Base-by-base conservation (phyloP, 2,113 vertebrate species). In the Cebidichthys violaceus region DNA sequence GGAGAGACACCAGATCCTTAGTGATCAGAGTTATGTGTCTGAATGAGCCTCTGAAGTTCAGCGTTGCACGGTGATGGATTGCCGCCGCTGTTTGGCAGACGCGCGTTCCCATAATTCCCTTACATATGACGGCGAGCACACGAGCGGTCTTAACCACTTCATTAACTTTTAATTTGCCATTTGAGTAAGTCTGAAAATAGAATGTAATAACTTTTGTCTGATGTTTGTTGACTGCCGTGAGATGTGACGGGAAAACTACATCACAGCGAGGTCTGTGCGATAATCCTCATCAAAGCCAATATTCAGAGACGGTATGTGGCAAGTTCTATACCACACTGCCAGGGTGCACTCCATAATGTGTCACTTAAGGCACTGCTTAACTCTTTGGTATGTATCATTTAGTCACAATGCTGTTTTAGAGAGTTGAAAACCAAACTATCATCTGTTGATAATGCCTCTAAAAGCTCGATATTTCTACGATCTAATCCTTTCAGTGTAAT, bases 161-260 rank as follows among this genome's bases (percentile, higher is more conserved):
- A 95, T 95, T 95, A 95, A 95, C 88, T 95, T 95, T 94, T 95
- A 94, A 95, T 95, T 95, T 95, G 89, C 88, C 93, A 94, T 93
- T 93, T 90, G 93, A 95, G 87, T 93, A 95, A 92, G 89, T 94
- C 84, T 89, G 92, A 93, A 92, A 93, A 94, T 91, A 88, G 70
- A 89, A 89, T 79, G 70, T 85, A 84, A 86, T 89, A 87, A 89
- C 50, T 79, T 91, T 86, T 88, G 81, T 90, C 76, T 87, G 77
- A 90, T 88, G 90, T 94, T 92, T 93, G 83, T 91, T 75, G 75
- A 75, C 84, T 82, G 65, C 39, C 55, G 59, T 37, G 52, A 80
- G 62, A 80, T 77, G 47, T 54, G 62, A 67, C 60, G 31, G 45
- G 81, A 65, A 65, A 82, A 78, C 4, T 1, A 35, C 41, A 82